A percentile compares a stretch with the other conserved stretches of the same genome.
Evolutionary conservation across 2,797 vertebrate species (phyloP).

Genomic region (Rhynchonycteris naso): DNA sequence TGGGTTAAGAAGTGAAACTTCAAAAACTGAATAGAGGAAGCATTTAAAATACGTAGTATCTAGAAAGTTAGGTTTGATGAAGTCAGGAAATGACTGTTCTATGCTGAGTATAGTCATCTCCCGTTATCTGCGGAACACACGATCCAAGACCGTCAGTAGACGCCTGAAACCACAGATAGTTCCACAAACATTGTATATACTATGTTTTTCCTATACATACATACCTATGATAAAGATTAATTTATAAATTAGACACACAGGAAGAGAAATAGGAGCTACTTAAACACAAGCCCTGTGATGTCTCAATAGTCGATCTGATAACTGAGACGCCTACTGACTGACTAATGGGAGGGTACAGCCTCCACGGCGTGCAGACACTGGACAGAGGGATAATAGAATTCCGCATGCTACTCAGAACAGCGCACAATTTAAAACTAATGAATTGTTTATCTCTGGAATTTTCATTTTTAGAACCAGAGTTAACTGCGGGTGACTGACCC

Average conservation of each 20-base stretch:
- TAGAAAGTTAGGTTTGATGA: background rate
- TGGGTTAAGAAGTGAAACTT: background rate
- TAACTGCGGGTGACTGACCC: background rate
- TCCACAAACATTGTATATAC: background rate
- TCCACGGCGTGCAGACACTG: background rate
- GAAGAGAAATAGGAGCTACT: background rate
- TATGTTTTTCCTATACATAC: background rate
- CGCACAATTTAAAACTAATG: background rate
- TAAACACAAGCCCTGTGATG: background rate
- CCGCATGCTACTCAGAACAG: background rate
- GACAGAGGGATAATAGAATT: background rate
- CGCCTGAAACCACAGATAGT: background rate
- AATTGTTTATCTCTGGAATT: background rate
- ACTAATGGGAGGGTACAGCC: background rate
- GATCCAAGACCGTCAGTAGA: background rate
- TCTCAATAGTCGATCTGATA: background rate
- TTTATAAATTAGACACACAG: background rate
- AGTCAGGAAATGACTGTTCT: rapidly evolving
- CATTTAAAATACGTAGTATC: background rate
- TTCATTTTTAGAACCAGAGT: background rate
- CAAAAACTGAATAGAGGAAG: background rate
- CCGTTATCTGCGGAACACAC: background rate
- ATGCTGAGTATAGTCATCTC: no score
- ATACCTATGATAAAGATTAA: background rate
- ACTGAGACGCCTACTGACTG: background rate